Percentiles rank a stretch among this genome's conserved stretches.
Conservation (phyloP, 2,888 invertebrate genomes). For the Eristalis tenax region DNA sequence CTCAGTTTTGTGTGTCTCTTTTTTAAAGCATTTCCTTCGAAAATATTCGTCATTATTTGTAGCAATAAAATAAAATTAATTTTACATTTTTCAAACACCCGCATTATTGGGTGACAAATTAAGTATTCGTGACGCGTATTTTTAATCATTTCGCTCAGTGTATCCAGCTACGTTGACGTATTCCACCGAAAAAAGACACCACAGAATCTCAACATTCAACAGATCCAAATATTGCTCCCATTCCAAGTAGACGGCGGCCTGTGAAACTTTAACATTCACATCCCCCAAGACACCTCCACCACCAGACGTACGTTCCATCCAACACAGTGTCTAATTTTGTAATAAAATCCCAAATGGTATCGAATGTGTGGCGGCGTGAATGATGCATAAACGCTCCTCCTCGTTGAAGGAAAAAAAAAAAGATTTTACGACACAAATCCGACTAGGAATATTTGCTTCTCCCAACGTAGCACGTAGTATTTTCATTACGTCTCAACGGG, state of each 20-base stretch:
- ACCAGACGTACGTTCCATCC: background rate
- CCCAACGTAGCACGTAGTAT: constrained; percentile 27
- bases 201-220: background rate
- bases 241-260: constrained; percentile 54
- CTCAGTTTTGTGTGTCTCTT: no score
- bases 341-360: constrained; percentile 61
- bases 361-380: constrained; percentile 56
- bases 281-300: constrained; percentile 26
- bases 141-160: background rate
- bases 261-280: constrained; percentile 53
- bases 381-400: constrained; percentile 23
- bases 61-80: background rate
- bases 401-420: constrained; percentile 26
- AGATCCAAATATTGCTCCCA: constrained; percentile 55
- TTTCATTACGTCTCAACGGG: constrained; percentile 25
- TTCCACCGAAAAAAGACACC: background rate
- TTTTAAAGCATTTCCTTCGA: no score
- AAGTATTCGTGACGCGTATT: background rate
- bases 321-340: constrained; percentile 53
- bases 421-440: constrained; percentile 54
- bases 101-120: background rate
- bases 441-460: constrained; percentile 72
- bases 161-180: background rate
- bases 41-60: background rate
- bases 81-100: background rate